Base-by-base conservation (phyloP, 30 jellyfish, hydroid and myxozoan species). In the Mastigias papua region DNA sequence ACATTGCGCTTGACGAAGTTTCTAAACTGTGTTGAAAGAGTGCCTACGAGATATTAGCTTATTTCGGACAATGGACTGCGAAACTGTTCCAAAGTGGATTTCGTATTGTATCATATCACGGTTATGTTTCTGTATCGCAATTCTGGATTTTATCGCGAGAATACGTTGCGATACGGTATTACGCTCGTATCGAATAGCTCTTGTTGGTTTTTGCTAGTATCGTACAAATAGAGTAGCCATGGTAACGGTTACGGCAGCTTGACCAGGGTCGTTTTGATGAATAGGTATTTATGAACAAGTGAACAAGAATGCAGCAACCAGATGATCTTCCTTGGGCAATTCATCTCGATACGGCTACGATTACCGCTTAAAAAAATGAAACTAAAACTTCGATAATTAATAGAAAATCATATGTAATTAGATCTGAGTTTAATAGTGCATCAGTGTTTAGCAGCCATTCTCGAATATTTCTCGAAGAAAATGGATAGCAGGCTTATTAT, bases 231-330 rank as follows among this genome's bases (percentile, higher is more conserved):
- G 21, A 2, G 22, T 69, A 30, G 73, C 28, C 84, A 32, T 64
- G 75, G 77, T 71, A 51, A 84, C 73, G 86, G 86, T 84, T 76
- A 84, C 80, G 93, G 79, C n/a, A 21, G 87, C 50, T 35, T 70
- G 93, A 57, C 6, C 81, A 65, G 64, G 93, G 86, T 70, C 80
- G 86, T 30, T 10, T 27, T 25, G 48, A 30, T 84, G 93, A 84
- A 84, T 84, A 50, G 80, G 81, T 33, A 84, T 48, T 84, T 84
- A 71, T 68, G 93, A 70, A 57, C 93, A 84, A 15, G 93, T 84
- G 93, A 84, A 32, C 82, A 54, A 72, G 93, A 84, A 84, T 84
- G 75, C 86, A 42, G 70, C 93, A 69, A 84, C 93, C 93, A 31
- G 86, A 73, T 57, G 76, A 20, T 64, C 42, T 72, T 34, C 34